Evolutionary conservation across 1,140 invertebrate species (phyloP), one percentile per base, ranked within the genome.

Genomic region (Caerostris darwini): DNA sequence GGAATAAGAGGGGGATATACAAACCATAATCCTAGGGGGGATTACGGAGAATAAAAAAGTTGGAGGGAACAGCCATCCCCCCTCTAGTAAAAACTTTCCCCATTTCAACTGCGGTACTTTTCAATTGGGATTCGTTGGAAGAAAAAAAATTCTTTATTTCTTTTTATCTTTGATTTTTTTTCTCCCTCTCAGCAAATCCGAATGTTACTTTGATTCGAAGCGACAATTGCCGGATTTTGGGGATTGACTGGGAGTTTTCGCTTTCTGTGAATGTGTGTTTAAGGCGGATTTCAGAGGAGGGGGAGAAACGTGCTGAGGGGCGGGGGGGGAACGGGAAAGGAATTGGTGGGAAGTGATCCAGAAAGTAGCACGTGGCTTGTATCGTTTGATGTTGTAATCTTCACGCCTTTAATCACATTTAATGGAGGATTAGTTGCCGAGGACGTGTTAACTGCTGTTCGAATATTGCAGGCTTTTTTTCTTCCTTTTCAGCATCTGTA

Each of bases 191-290:
- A 19, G 3, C 34, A 71, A 77, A 77, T 77, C 71, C 50, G 3
- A 77, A 77, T 77, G 57, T 85, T 85, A 85, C 54, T 58, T 56
- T 85, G 82, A 85, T 85, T 85, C 57, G 82, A n/a, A 17, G 17
- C 57, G 82, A 85, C 54, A 58, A 7, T 85, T 85, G 82, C 17
- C 17, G 82, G 17, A 19, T 85, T 56, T 57, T 17, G 54, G 14
- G 14, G 3, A 54, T 8, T 3, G 54, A 57, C n/a, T n/a, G 54
- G 57, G 57, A 85, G 82, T 19, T 85, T 85, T 85, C 82, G 82
- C 54, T 85, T 85, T 85, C 82, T 57, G 17, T 85, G 6, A 85
- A 57, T 56, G 82, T 19, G 17, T 85, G 7, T 85, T 85, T 85
- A 85, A 85, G 57, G 82, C 57, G 82, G 17, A 85, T 77, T 34